Evolutionary conservation across 2,888 invertebrate genomes (phyloP), one percentile per base, ranked within the genome.

Genomic region (Aproaerema taeniolella): DNA sequence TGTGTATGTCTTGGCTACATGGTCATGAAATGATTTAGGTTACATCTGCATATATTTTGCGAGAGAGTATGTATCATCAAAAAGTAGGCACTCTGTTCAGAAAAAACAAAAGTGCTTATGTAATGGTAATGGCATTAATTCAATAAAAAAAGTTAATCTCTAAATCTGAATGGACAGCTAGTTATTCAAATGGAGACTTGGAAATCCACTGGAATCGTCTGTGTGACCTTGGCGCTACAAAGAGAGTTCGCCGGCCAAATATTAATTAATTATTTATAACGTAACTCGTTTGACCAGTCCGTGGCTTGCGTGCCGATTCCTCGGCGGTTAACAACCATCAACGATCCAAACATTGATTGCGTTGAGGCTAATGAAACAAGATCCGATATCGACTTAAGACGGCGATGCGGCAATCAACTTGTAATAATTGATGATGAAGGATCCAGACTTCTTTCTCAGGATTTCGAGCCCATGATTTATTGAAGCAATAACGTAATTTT

Each of bases 241-340:
- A 69, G 69, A 69, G 69, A 76, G 75, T 76, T 78, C 67, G 74
- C 69, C 72, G 70, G 64, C 70, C 72, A 75, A 80, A 78, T 75
- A 73, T 73, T 76, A 79, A 81, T 79, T 75, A 79, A 76, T 75
- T 78, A 77, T 77, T 74, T 76, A 74, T 73, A 70, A 67, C 65
- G 66, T 65, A 79, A 80, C 81, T 66, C 61, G 81, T 80, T 80
- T 72, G 72, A 68, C 61, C 46, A 61, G 74, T 73, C 59, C 61
- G 64, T 61, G 65, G 55, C 58, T 67, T 58, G 72, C 68, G 69
- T 75, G 70, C 66, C 63, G 67, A 67, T 66, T 66, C 62, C 60
- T 63, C 58, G 50, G 56, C 60, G 20, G 20, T 9, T 11, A 7
- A 5, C 32, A 31, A 13, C n/a, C n/a, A n/a, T n/a, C n/a, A 11